Evolutionary conservation across 64 coral and sea anemone species (phyloP), one percentile per base, ranked within the genome.

Genomic region (Porites australiensis): DNA sequence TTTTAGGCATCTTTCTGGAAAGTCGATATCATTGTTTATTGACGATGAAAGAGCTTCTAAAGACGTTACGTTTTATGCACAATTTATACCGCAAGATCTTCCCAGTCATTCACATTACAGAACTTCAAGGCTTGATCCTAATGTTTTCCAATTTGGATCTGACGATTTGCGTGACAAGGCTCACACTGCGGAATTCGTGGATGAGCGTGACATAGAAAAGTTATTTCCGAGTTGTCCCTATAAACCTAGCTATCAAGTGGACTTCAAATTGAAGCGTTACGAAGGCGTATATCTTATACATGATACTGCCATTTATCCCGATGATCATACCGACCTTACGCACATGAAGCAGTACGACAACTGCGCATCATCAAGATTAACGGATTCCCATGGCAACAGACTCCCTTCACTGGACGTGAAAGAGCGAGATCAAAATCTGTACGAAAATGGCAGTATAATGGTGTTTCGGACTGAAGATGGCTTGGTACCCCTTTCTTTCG

Each of bases 221-320:
- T 45, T 96, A 37, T 96, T 95, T 71, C 88, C 61, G 9, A 77
- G 61, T 13, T 99, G 98, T 77, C 72, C 69, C 0, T 99, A 99
- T 22, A 27, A 54, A 16, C 98, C 98, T 44, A 99, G 98, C 74
- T 99, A 99, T 86, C 16, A 90, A 27, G 98, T 96, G 51, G 90
- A 93, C 61, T 99, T 99, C 67, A 86, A 69, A 3, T 60, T 99
- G 18, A 90, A 65, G 15, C 87, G 98, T 51, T 99, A 94, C 72
- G 94, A 99, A 72, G 98, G 98, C 23, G 98, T 99, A 46, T 68
- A 86, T 13, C 43, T 99, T 9, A 96, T 99, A 37, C 98, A 99
- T 48, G 98, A 99, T 49, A 96, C 76, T 63, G 88, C 98, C 2
- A 89, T 96, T 51, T 99, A 94, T 59, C 98, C 98, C 1, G 72